Conservation (phyloP, 2,113 vertebrate species). For the Bombycilla garrulus region DNA sequence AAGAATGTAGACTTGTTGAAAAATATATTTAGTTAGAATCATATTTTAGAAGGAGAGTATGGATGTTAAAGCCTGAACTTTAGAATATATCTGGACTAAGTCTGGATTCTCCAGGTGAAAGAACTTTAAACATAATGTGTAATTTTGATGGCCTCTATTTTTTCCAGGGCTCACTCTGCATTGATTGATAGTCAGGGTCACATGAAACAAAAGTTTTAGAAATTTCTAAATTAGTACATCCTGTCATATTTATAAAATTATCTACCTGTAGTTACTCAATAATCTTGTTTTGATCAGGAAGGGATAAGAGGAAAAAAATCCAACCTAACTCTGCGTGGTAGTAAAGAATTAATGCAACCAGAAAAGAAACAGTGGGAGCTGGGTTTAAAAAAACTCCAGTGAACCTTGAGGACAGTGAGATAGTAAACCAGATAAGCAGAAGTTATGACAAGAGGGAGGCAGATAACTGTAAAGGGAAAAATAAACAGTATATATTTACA, state of each 20-base stretch:
- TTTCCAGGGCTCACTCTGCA: accelerated
- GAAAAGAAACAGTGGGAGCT: neutral
- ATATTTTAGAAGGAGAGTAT: neutral
- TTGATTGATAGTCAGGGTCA: neutral
- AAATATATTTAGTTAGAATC: neutral
- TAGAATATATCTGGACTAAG: neutral
- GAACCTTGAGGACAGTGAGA: neutral
- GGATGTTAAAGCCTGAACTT: neutral
- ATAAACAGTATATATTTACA: neutral
- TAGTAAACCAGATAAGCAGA: neutral
- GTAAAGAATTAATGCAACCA: neutral
- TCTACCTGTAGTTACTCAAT: neutral
- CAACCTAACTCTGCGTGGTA: accelerated
- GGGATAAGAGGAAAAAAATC: neutral
- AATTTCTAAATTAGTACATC: neutral
- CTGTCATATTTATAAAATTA: neutral
- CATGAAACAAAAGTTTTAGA: neutral
- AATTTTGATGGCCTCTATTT: neutral
- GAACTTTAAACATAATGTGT: neutral
- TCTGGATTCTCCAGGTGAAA: neutral
- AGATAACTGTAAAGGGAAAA: neutral
- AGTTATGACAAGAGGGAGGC: neutral
- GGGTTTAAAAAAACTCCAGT: accelerated
- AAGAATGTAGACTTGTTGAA: neutral
- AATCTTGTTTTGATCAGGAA: neutral